These are phyloP conservation scores for Eueides isabella DNA, from an alignment of 1,140 invertebrate species.

Conservation along the genomic window DNA sequence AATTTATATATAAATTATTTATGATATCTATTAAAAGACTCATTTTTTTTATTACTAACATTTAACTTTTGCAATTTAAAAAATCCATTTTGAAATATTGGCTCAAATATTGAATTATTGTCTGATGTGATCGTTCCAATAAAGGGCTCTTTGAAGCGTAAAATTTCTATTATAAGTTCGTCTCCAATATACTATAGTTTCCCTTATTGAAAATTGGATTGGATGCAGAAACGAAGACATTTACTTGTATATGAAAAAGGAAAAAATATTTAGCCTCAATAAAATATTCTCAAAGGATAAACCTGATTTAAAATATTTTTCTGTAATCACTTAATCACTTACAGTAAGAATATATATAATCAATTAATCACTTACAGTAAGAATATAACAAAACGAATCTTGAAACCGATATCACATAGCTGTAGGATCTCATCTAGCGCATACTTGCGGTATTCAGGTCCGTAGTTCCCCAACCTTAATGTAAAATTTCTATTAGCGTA, in stretches of 20 bases:
- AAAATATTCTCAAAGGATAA: background rate
- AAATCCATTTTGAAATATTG: background rate
- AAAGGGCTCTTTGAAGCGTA: slow-evolving; percentile 24
- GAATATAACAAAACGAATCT: background rate
- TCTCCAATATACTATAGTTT: slow-evolving; percentile 7
- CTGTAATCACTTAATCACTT: too few relatives aligned
- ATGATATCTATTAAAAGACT: background rate
- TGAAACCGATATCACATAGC: background rate
- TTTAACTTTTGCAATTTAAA: background rate
- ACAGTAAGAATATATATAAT: too few relatives aligned
- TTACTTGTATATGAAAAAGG: background rate
- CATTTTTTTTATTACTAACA: background rate
- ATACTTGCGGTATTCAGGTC: slow-evolving; percentile 9
- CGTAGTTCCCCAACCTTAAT: background rate
- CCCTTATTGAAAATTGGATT: slow-evolving; percentile 13
- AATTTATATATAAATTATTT: background rate
- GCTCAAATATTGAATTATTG: slow-evolving; percentile 33
- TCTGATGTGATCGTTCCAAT: slow-evolving; percentile 30
- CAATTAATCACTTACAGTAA: too few relatives aligned
- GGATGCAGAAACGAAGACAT: background rate
- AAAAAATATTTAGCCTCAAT: background rate
- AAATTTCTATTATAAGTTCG: slow-evolving; percentile 37
- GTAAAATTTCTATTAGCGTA: background rate
- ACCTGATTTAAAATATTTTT: too few relatives aligned
- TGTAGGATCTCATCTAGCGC: slow-evolving; percentile 9